Evolutionary conservation across 1,140 invertebrate species (phyloP).

Genomic region (Helicorthomorpha holstii): DNA sequence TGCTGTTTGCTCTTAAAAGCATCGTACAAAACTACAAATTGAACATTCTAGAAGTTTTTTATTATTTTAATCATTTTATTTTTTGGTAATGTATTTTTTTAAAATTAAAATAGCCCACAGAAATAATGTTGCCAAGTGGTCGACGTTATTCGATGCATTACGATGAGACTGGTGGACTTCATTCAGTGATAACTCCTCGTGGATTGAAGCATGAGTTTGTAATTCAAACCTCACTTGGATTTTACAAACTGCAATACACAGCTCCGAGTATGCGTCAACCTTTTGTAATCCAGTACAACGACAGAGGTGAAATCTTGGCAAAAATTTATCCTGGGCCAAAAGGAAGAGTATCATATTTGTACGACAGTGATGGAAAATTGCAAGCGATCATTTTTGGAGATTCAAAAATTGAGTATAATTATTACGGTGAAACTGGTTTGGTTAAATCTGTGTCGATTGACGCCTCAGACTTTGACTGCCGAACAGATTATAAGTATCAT

Average conservation of each 20-base stretch:
- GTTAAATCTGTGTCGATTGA: conserved; percentile 68
- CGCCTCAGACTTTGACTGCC: conserved; percentile 52
- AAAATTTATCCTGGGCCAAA: conserved; percentile 80
- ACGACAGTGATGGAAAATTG: conserved; percentile 62
- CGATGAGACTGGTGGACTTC: conserved; percentile 74
- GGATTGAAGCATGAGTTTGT: conserved; percentile 85
- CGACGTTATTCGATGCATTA: conserved; percentile 84
- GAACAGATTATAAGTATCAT: conserved; percentile 77
- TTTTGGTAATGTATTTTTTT: conserved; percentile 10
- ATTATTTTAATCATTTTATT: too few relatives aligned
- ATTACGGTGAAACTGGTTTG: conserved; percentile 64
- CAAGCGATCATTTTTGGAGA: conserved; percentile 71
- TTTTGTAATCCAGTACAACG: conserved; percentile 78
- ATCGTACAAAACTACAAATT: too few relatives aligned
- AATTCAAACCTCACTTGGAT: conserved; percentile 75
- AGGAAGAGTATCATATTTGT: conserved; percentile 71
- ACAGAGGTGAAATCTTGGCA: conserved; percentile 67
- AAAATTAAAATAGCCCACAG: conserved; percentile 44
- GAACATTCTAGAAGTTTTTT: too few relatives aligned
- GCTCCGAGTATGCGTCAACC: conserved; percentile 76
- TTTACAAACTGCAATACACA: conserved; percentile 81
- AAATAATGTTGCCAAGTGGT: conserved; percentile 77
- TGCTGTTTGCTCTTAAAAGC: too few relatives aligned
- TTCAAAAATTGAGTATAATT: conserved; percentile 71
- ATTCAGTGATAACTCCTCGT: conserved; percentile 74